A percentile compares a stretch with the other conserved stretches of the same genome.
Evolutionary conservation across 2,113 vertebrate genomes (phyloP).

Genomic region (Thinocorus orbignyianus): DNA sequence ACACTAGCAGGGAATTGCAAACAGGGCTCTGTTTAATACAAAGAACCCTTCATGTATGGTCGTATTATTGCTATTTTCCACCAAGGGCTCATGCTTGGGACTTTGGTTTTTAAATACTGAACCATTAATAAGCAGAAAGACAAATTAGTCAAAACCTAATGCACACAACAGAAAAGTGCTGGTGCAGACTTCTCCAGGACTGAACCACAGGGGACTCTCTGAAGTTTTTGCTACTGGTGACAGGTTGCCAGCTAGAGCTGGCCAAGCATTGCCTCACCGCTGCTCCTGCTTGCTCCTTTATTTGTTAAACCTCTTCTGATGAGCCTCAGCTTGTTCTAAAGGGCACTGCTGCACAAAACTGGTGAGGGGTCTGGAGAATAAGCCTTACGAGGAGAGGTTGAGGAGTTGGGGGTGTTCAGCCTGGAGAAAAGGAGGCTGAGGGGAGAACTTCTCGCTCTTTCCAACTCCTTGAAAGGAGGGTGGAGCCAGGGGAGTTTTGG

Average conservation of each 20-base stretch:
- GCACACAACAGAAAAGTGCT: not conserved
- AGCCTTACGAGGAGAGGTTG: too few species aligned
- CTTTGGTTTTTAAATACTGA: slow-evolving; percentile 44
- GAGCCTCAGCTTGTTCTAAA: not conserved
- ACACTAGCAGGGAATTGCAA: slow-evolving; percentile 49
- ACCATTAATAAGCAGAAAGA: slow-evolving; percentile 47
- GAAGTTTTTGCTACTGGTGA: not conserved
- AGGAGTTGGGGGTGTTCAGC: too few species aligned
- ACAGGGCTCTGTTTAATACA: slow-evolving; percentile 33
- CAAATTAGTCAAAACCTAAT: slow-evolving; percentile 24
- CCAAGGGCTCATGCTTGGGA: not conserved
- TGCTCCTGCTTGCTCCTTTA: not conserved
- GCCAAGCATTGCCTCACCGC: fast-evolving
- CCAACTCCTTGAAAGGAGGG: too few species aligned
- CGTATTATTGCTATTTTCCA: slow-evolving; percentile 19
- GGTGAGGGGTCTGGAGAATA: too few species aligned
- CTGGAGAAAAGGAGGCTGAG: too few species aligned
- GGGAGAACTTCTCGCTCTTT: too few species aligned
- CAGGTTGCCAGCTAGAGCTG: not conserved
- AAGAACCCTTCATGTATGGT: slow-evolving; percentile 23
- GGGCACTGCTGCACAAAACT: not conserved
- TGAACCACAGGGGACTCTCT: not conserved
- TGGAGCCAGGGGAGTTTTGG: too few species aligned
- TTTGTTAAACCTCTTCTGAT: not conserved
- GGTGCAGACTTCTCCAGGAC: not conserved